phyloP scores from a whole-genome alignment of 2,888 invertebrate species.

The Amphipoea lucens region DNA sequence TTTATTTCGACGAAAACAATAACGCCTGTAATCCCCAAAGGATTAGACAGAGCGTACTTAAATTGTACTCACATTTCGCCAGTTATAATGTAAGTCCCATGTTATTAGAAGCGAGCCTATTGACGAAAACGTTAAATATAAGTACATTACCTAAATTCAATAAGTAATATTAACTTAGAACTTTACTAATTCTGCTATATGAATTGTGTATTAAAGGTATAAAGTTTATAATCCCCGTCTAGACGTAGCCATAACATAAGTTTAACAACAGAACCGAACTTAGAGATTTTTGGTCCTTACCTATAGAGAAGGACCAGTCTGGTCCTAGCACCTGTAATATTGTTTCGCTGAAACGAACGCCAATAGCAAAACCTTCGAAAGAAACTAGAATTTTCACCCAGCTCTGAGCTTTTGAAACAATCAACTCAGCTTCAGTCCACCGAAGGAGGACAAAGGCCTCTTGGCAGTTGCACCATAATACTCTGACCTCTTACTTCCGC shows the following conservation, averaged over 20 bases:
- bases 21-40: neutral
- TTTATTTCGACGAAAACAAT: neutral
- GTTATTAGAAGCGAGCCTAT: neutral
- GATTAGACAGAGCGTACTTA: neutral
- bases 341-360: neutral
- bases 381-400: neutral
- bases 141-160: neutral
- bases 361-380: neutral
- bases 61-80: neutral
- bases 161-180: neutral
- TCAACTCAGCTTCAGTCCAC: conserved; percentile 10
- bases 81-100: neutral
- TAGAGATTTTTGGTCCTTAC: neutral
- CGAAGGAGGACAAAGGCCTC: conserved; percentile 26
- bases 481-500: conserved; percentile 30
- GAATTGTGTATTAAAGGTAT: neutral
- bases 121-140: neutral
- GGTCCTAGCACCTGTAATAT: neutral
- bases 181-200: neutral
- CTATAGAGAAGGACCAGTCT: neutral
- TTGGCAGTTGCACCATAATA: neutral
- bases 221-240: neutral
- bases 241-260: neutral
- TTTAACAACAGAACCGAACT: neutral
- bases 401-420: conserved; percentile 7